phyloP scores from a whole-genome alignment of 1,140 invertebrate species.

The Brachionus rubens region DNA sequence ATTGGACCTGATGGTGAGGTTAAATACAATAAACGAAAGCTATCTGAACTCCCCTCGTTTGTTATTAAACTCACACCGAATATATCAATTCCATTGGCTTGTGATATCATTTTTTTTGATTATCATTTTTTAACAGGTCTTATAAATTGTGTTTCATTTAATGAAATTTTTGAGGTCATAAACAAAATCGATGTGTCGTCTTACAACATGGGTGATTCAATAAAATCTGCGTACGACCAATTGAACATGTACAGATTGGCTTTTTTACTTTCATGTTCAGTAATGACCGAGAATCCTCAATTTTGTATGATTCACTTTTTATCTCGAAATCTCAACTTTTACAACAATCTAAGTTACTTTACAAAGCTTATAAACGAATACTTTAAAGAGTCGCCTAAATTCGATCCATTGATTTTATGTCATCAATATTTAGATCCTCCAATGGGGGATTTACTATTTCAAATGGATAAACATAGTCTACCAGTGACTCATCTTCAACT shows the following conservation, averaged over 20 bases:
- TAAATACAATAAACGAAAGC: constrained; percentile 37
- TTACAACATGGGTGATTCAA: background rate
- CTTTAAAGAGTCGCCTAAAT: constrained; percentile 52
- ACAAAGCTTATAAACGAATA: constrained; percentile 53
- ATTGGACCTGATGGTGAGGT: background rate
- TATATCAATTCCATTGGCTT: background rate
- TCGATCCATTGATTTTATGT: constrained; percentile 54
- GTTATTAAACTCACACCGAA: background rate
- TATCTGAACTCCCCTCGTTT: constrained; percentile 1
- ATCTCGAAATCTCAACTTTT: constrained; percentile 54
- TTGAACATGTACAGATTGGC: background rate
- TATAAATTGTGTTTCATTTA: background rate
- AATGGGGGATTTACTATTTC: background rate
- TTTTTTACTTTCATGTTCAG: background rate
- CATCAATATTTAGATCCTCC: constrained; percentile 53
- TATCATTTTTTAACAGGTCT: background rate
- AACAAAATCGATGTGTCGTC: background rate
- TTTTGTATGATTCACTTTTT: constrained; percentile 52
- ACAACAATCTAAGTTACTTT: constrained; percentile 52
- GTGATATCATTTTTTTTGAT: constrained; percentile 20
- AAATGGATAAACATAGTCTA: constrained; percentile 19
- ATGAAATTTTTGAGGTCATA: background rate
- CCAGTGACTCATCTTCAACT: background rate
- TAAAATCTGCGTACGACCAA: no score
- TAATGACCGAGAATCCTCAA: background rate